Evolutionary conservation across 1,140 invertebrate genomes (phyloP).

Genomic region (Megathymus violae): DNA sequence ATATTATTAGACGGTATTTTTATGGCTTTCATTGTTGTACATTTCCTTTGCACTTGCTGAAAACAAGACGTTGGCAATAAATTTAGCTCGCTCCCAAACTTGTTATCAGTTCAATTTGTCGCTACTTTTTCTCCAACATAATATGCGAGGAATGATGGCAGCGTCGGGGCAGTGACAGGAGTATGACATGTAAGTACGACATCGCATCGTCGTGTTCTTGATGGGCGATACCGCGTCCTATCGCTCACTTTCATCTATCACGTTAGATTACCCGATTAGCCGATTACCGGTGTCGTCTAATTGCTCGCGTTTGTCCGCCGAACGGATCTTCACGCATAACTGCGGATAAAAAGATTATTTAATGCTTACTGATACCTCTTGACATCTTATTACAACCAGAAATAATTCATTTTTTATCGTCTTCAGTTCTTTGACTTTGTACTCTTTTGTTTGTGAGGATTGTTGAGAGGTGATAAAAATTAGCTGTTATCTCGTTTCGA

Average conservation of each 20-base stretch:
- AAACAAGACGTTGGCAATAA: slow-evolving; percentile 28
- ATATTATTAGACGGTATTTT: slow-evolving; percentile 28
- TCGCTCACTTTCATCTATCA: slow-evolving; percentile 75
- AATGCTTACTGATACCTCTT: slow-evolving; percentile 46
- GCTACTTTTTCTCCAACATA: slow-evolving; percentile 22
- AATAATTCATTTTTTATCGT: slow-evolving; percentile 27
- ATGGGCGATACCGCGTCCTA: slow-evolving; percentile 61
- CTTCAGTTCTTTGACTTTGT: slow-evolving; percentile 14
- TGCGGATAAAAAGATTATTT: slow-evolving; percentile 53
- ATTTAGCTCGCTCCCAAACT: slow-evolving; percentile 27
- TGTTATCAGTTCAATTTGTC: slow-evolving; percentile 33
- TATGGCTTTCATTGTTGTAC: slow-evolving; percentile 26
- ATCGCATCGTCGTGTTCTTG: slow-evolving; percentile 54
- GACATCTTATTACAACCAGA: slow-evolving; percentile 39
- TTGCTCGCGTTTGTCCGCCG: slow-evolving; percentile 66
- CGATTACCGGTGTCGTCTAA: slow-evolving; percentile 76
- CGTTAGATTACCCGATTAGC: slow-evolving; percentile 59
- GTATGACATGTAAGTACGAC: slow-evolving; percentile 61
- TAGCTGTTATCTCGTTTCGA: slow-evolving; percentile 20
- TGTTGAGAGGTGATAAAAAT: slow-evolving; percentile 28
- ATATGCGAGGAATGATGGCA: slow-evolving; percentile 25
- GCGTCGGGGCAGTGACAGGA: slow-evolving; percentile 43
- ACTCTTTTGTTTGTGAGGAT: slow-evolving; percentile 23
- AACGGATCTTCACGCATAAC: slow-evolving; percentile 63
- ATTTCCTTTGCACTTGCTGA: slow-evolving; percentile 18